These are phyloP conservation scores for Bedellia somnulentella DNA, from an alignment of 2,888 invertebrate genomes.

Conservation along the genomic window DNA sequence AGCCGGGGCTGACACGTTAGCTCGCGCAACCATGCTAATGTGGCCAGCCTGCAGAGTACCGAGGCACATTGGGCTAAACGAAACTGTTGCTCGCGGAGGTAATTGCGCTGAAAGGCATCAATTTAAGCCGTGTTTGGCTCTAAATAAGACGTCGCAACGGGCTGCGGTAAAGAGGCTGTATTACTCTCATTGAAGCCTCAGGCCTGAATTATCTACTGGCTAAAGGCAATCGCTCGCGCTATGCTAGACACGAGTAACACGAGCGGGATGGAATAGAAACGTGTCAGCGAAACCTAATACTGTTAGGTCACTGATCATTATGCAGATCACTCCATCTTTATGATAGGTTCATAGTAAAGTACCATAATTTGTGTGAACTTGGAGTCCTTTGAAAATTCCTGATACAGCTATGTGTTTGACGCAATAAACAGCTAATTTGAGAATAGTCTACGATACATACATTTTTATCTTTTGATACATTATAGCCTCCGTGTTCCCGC, in stretches of 20 bases:
- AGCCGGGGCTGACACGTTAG: slow-evolving; percentile 1
- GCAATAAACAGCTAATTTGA: too few species aligned
- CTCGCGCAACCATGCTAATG: slow-evolving; percentile 17
- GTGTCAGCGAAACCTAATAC: slow-evolving; percentile 4
- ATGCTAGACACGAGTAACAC: too few species aligned
- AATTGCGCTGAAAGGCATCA: slow-evolving; percentile 53
- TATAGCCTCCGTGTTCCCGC: too few species aligned
- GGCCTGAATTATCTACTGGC: slow-evolving; percentile 42
- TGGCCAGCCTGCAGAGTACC: slow-evolving; percentile 19
- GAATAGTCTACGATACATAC: too few species aligned
- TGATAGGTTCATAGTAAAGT: too few species aligned
- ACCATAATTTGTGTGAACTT: too few species aligned
- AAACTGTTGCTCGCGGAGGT: slow-evolving; percentile 27
- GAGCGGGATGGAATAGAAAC: slow-evolving; percentile 9
- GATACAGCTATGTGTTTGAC: too few species aligned
- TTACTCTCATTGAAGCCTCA: slow-evolving; percentile 48
- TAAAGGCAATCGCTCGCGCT: slow-evolving; percentile 26
- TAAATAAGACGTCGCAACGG: slow-evolving; percentile 54
- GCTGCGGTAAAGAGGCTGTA: slow-evolving; percentile 45
- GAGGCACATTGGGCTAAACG: slow-evolving; percentile 36
- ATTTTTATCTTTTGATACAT: too few species aligned
- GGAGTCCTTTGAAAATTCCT: too few species aligned
- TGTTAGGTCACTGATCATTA: slow-evolving; percentile 3
- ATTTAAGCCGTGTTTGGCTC: slow-evolving; percentile 45
- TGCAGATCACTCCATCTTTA: too few species aligned